phyloP scores from a whole-genome alignment of 2,797 vertebrate genomes.

The Etheostoma nigrum region DNA sequence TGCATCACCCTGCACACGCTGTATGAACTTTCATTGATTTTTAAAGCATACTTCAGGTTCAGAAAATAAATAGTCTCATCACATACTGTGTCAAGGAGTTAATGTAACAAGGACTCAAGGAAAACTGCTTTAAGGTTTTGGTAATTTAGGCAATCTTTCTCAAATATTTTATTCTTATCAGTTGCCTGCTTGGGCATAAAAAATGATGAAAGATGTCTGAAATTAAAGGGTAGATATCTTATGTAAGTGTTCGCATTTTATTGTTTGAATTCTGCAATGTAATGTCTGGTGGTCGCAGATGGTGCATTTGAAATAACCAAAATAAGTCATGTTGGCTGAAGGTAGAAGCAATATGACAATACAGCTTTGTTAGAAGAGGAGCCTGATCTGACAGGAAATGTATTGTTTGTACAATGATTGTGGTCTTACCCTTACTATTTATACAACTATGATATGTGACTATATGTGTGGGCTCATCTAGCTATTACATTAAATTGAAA shows the following conservation, averaged over 20 bases:
- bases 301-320: neutral
- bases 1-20: neutral
- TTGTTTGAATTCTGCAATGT: neutral
- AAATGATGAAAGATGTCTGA: neutral
- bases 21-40: neutral
- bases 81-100: neutral
- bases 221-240: neutral
- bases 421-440: neutral
- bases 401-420: neutral
- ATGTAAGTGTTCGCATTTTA: neutral
- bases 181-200: neutral
- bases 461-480: neutral
- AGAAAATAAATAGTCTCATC: constrained; percentile 13
- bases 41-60: constrained; percentile 1
- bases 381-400: neutral
- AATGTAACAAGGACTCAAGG: neutral
- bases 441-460: neutral
- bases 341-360: no score
- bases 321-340: neutral
- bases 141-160: neutral
- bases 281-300: neutral
- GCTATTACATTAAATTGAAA: neutral
- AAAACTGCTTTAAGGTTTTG: neutral
- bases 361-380: neutral
- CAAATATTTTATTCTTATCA: neutral